Evolutionary conservation across 2,888 invertebrate genomes (phyloP).

Genomic region (Chrysolina oricalcia): DNA sequence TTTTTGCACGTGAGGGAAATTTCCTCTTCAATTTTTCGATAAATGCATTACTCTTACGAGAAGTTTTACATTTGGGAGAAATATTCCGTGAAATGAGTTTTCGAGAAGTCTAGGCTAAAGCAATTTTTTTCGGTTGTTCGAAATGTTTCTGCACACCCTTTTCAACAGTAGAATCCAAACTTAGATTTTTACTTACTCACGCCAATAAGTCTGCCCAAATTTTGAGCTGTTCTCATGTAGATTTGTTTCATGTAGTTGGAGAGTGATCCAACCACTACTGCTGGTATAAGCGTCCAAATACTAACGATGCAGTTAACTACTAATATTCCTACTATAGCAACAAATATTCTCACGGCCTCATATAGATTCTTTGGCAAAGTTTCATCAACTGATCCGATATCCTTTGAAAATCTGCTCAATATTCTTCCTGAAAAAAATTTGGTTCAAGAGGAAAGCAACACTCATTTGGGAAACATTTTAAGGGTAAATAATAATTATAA

Average conservation of each 20-base stretch:
- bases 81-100: too few relatives aligned
- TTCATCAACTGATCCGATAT: conserved; percentile 86
- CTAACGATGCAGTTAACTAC: conserved; percentile 81
- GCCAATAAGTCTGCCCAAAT: conserved; percentile 79
- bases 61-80: too few relatives aligned
- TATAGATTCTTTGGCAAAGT: conserved; percentile 78
- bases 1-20: too few relatives aligned
- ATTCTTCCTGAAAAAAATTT: conserved; percentile 77
- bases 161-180: too few relatives aligned
- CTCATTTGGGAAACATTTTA: too few relatives aligned
- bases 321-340: conserved; percentile 82
- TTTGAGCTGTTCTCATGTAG: conserved; percentile 82
- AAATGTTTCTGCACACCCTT: too few relatives aligned
- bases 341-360: conserved; percentile 78
- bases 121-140: too few relatives aligned
- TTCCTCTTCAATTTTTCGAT: too few relatives aligned
- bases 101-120: too few relatives aligned
- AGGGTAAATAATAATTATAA: too few relatives aligned
- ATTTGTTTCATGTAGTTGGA: conserved; percentile 79
- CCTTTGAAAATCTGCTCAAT: conserved; percentile 88
- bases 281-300: conserved; percentile 79
- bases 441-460: too few relatives aligned
- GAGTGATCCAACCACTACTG: conserved; percentile 76
- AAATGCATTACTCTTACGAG: too few relatives aligned
- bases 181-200: conserved; percentile 72